phyloP scores from a whole-genome alignment of 2,888 invertebrate genomes.

The Tetheella fluctuosa region DNA sequence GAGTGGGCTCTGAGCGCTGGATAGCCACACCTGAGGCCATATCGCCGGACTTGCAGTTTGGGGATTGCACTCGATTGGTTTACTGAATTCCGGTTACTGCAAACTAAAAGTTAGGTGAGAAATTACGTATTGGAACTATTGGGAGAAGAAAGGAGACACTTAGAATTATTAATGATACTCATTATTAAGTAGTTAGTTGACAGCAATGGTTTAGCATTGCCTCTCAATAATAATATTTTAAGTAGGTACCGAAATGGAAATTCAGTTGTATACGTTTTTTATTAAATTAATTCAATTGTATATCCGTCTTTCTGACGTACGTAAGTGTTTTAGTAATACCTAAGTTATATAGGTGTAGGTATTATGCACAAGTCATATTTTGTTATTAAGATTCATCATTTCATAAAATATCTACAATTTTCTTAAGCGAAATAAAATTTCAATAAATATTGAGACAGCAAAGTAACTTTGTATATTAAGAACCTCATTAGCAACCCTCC shows the following conservation, averaged over 20 bases:
- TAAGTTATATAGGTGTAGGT: no score
- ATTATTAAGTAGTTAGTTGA: neutral
- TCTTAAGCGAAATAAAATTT: neutral
- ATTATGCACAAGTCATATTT: no score
- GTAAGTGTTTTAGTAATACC: no score
- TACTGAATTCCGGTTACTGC: neutral
- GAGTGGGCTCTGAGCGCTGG: constrained; percentile 58
- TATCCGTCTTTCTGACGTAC: no score
- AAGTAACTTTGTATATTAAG: neutral
- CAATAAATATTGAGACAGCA: neutral
- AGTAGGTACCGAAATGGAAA: no score
- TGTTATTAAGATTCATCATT: neutral
- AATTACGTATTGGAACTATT: neutral
- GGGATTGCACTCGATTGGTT: constrained; percentile 34
- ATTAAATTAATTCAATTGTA: no score
- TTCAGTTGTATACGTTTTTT: no score
- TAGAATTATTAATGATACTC: no score
- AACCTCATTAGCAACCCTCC: constrained; percentile 10
- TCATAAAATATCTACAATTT: neutral
- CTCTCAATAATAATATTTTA: no score
- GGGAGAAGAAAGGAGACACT: neutral
- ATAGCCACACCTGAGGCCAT: constrained; percentile 44
- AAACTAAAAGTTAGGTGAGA: neutral
- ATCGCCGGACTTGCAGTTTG: constrained; percentile 52
- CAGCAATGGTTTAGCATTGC: no score